Evolutionary conservation across 2,113 vertebrate genomes (phyloP), one percentile per base, ranked within the genome.

Genomic region (cattle (Bos taurus)): DNA sequence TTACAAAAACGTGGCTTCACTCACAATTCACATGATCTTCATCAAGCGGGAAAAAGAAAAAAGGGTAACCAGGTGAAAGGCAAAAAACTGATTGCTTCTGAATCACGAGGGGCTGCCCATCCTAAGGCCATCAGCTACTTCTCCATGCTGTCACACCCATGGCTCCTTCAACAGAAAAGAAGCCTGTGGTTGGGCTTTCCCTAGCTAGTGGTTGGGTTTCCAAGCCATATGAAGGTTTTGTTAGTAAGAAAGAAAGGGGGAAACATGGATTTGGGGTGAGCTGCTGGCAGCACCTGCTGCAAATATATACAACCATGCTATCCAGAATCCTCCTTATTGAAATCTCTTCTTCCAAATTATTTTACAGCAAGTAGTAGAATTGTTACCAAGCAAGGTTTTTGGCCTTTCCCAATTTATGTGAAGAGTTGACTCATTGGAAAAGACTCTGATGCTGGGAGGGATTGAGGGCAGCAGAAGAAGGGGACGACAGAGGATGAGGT

Each of bases 221-320:
- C 60, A 59, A 15, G 28, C 33, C 15, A 3, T 7, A 28, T 0
- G 16, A 59, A 52, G 4, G 6, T 33, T 25, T 25, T 52, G 4
- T 57, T 36, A 36, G 11, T 33, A 40, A 95, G 60, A 36, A 52
- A 64, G 56, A 21, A 15, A 46, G 33, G 7, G 13, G 28, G 6
- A 9, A 50, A 4, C 2, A 2, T 0, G 6, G 13, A 8, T 40
- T 16, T 12, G 1, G 40, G 17, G 13, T 28, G 40, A 46, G 36
- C n/a, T 25, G 6, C 25, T 33, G 30, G 25, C 14, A 6, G 17
- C 0, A 21, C 40, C 82, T 15, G 13, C 43, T 36, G 2, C 7
- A 50, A 62, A 86, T 64, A 33, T 33, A 26, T 1, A 30, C 40
- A 56, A 13, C 16, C 3, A 13, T 3, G 7, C 33, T 46, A 57